Base-by-base conservation (phyloP, 2,888 invertebrate species). In the Pristionchus arcanus region DNA sequence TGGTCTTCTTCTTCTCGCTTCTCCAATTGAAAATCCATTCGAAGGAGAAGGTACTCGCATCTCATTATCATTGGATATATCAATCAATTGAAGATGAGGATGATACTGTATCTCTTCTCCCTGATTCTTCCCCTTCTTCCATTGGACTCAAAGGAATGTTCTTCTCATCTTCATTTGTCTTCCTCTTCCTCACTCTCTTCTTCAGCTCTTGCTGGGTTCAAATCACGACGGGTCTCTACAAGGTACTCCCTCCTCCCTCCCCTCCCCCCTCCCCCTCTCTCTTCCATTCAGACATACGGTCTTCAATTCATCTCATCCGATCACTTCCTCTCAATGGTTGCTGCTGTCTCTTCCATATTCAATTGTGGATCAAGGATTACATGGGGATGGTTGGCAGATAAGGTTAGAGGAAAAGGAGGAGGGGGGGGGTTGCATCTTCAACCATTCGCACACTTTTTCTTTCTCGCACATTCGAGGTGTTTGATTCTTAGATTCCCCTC, bases 251-350 rank as follows among this genome's bases (percentile, higher is more conserved):
- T 19, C 15, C 59, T n/a, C 59, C 37, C 53, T 37, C 25, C n/a
- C 59, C 42, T 3, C 15, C n/a, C 25, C 28, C 16, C 71, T 71
- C 34, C 28, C 31, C 15, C 71, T 66, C 55, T 16, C 53, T 31
- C 42, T 31, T 16, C 66, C 15, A 90, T 92, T 89, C 68, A 93
- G 93, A 91, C 94, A 0, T 94, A 92, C 87, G 94, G 94, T 63
- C 94, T 94, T 84, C 93, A 93, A 42, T 94, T 94, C 91, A 94
- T 94, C 77, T 88, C 91, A 11, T 93, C 93, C 59, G 94, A 94
- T 90, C 92, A 94, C 59, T 94, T 94, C 86, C 90, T 94, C n/a
- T 94, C 94, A 31, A 90, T 94, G 11, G 92, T 94, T 31, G 94
- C 93, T 83, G 93, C 94, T 2, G 91, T 94, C 71, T 93, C 94